Evolutionary conservation across 2,113 vertebrate genomes (phyloP), one percentile per base, ranked within the genome.

Genomic region (Dasypus novemcinctus): DNA sequence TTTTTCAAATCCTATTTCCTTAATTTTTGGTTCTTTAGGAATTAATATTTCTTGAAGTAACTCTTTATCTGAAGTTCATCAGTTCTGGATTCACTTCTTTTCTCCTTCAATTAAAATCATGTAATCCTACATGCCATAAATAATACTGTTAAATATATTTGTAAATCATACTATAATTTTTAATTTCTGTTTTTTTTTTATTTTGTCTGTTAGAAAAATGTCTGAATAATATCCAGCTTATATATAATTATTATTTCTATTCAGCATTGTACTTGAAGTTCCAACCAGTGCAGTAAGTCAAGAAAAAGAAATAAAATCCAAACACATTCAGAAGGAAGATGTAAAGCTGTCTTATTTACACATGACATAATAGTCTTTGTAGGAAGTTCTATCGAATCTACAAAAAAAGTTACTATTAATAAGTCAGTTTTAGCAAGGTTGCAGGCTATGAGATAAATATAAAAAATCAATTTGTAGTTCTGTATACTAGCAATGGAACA

Each of bases 41-140:
- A 49, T 80, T 80, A 76, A n/a, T 83, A 33, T 59, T 75, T 90
- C 38, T 63, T 78, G 3, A 85, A 90, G 33, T 90, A 89, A 68
- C 84, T 85, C 57, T 64, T 80, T 71, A 43, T 21, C 38, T 72
- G 7, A 84, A 64, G 6, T 49, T 93, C 25, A n/a, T 84, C 66
- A 83, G 12, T 89, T 93, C 38, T 80, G 20, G 29, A 68, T 90
- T 93, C 5, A 49, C 36, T 90, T 75, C 10, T 86, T 90, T 93
- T 63, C 29, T 63, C 29, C 9, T 57, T 93, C 20, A 31, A 17
- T 93, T 87, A 81, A 93, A 93, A 69, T 91, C 59, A 81, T 27
- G 5, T 81, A 75, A 93, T 87, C 68, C 57, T 90, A 90, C 81
- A 87, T 87, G 81, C 49, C 87, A 0, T 78, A 69, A 15, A 29